Base-by-base conservation (phyloP, 2,888 invertebrate species). In the Empis livida region DNA sequence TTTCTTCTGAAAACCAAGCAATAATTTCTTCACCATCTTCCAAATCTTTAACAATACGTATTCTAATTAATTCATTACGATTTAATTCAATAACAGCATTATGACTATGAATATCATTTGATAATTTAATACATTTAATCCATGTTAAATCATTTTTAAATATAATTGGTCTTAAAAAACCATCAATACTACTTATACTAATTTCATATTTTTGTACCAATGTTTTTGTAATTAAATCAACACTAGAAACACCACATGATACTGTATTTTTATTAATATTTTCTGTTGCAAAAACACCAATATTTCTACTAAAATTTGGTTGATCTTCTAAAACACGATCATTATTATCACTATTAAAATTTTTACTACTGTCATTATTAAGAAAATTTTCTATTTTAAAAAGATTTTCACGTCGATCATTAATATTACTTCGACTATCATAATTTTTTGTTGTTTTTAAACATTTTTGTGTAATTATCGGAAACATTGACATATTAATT, bases 1-100 rank as follows among this genome's bases (percentile, higher is more conserved):
- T 71, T 52, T 80, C 79, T 55, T 85, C 84, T 9, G 84, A 81
- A 65, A 90, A 90, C 93, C 94, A 94, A 56, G 89, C 74, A 30
- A 78, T 71, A 43, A 91, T 70, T 56, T 84, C 83, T 49, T 84
- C 81, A 32, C 82, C 84, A 2, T 73, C 71, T 42, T 72, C 69
- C 48, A 73, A 67, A 53, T 68, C 70, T 37, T 66, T 63, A 40
- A 62, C 61, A 38, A 71, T 58, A 14, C 71, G 68, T 54, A 76
- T 53, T 2, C 62, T 55, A 38, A 69, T 55, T 30, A 57, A 55
- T 1, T 57, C 56, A 1, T 59, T 58, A 31, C 39, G 16, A 1
- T 54, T 59, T 15, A 65, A 51, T 52, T 69, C 68, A 37, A 70
- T 60, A 3, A 67, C 39, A 3, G 62, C 65, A 60, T 78, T 78